Base-by-base conservation (phyloP, 2,113 vertebrate species). In the Siniperca knerii region DNA sequence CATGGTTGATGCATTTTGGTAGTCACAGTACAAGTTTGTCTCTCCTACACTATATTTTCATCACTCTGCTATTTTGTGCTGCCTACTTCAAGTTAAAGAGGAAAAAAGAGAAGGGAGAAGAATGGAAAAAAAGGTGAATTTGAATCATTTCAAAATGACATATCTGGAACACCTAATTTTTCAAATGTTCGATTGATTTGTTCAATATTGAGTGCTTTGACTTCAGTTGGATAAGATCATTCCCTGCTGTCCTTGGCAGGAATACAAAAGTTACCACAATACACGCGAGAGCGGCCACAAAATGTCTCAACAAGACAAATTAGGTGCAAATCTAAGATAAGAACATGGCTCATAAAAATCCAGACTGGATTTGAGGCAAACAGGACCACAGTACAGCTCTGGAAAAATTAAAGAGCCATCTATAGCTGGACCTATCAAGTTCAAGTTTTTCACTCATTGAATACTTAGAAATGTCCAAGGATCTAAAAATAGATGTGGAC, bases 221-320 rank as follows among this genome's bases (percentile, higher is more conserved):
- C 71, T 65, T n/a, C 5, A 68, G 35, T 35, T 65, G 68, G 55
- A 87, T 60, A 21, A 55, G 6, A 73, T 48, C 13, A 37, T 57
- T 75, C 33, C 44, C n/a, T 50, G 68, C 55, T 79, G 21, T 58
- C 20, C 50, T 62, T 58, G 16, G 35, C 35, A 67, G 60, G n/a
- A 50, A 54, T 42, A 57, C n/a, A 81, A 68, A 75, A 21, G 16
- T 75, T 67, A 42, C 25, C 50, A 46, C 50, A 25, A 71, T 68
- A 33, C 29, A 65, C 54, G 1, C 7, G 48, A 11, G 5, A 72
- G 20, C 10, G 74, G 40, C 57, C 77, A 83, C 79, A 52, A 82
- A 84, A 58, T 55, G 44, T 50, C 67, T 79, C 71, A 25, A 6
- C 25, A 37, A 64, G 88, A 87, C 55, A 66, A 79, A 85, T 75